phyloP scores from a whole-genome alignment of 2,888 invertebrate genomes.

The Agrotis segetum region DNA sequence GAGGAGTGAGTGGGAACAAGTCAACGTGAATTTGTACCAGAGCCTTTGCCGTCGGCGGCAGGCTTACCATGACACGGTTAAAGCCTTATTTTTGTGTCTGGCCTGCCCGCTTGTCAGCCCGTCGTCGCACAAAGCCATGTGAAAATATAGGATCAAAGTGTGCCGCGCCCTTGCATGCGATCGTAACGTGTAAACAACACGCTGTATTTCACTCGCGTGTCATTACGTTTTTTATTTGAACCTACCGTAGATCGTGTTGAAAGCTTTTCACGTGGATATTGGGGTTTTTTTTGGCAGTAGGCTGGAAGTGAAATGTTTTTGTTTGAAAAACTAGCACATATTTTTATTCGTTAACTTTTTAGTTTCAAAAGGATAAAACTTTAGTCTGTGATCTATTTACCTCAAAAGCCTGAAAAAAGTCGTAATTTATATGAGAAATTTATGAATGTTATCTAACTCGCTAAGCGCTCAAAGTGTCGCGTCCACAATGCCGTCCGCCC shows the following conservation, averaged over 20 bases:
- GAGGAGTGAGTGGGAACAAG: slow-evolving; percentile 80
- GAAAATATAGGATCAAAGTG: slow-evolving; percentile 90
- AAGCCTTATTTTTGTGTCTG: slow-evolving; percentile 91
- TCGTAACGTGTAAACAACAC: slow-evolving; percentile 78
- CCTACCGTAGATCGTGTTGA: slow-evolving; percentile 54
- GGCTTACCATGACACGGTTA: slow-evolving; percentile 90
- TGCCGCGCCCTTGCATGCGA: slow-evolving; percentile 79
- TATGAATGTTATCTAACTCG: slow-evolving; percentile 65
- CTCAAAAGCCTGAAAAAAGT: not conserved
- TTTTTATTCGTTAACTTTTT: slow-evolving; percentile 9
- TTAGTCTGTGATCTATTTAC: not conserved
- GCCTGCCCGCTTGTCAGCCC: slow-evolving; percentile 89
- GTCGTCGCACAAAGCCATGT: slow-evolving; percentile 89
- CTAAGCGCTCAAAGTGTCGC: slow-evolving; percentile 59
- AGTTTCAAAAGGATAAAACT: not conserved
- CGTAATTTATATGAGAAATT: slow-evolving; percentile 55
- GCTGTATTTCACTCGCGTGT: slow-evolving; percentile 74
- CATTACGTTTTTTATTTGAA: slow-evolving; percentile 69
- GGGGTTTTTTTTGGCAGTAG: slow-evolving; percentile 34
- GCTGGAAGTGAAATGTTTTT: slow-evolving; percentile 27
- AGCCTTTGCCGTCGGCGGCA: slow-evolving; percentile 90
- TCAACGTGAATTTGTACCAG: slow-evolving; percentile 88
- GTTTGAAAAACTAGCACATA: not conserved
- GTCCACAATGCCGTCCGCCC: slow-evolving; percentile 61
- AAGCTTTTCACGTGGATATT: slow-evolving; percentile 61